A percentile compares a stretch with the other conserved stretches of the same genome.
These are phyloP conservation scores for Madoqua kirkii DNA, from an alignment of 2,113 vertebrate species.

Conservation along the genomic window DNA sequence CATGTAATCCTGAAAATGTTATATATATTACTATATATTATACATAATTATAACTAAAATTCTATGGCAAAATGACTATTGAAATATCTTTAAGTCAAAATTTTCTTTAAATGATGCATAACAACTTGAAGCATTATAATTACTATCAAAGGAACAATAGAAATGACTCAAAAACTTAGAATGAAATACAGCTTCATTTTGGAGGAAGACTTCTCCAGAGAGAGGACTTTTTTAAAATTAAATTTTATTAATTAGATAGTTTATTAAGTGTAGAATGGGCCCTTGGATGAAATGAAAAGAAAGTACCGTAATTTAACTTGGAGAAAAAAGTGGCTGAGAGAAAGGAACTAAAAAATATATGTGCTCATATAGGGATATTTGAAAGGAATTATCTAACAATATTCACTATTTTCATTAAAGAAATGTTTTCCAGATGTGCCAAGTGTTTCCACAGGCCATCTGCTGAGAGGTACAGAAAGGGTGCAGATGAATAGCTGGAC, in stretches of 20 bases:
- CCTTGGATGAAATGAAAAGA: constrained; percentile 19
- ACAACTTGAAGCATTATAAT: constrained; percentile 12
- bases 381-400: neutral
- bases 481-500: neutral
- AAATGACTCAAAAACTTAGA: constrained; percentile 48
- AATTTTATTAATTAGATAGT: constrained; percentile 46
- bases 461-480: neutral
- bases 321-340: neutral
- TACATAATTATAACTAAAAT: neutral
- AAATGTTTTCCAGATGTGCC: constrained; percentile 16
- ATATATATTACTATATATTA: neutral
- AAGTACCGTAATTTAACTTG: constrained; percentile 24
- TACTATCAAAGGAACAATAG: constrained; percentile 49
- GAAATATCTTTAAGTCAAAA: constrained; percentile 19
- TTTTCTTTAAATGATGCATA: constrained; percentile 3
- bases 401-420: neutral
- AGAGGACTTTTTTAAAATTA: constrained; percentile 31
- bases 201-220: neutral
- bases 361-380: neutral
- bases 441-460: neutral
- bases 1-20: neutral
- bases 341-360: neutral
- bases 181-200: constrained; percentile 43
- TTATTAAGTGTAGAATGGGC: neutral
- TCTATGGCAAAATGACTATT: constrained; percentile 11